These are phyloP conservation scores for Eilema caniola DNA, from an alignment of 2,888 invertebrate species.

Conservation along the genomic window DNA sequence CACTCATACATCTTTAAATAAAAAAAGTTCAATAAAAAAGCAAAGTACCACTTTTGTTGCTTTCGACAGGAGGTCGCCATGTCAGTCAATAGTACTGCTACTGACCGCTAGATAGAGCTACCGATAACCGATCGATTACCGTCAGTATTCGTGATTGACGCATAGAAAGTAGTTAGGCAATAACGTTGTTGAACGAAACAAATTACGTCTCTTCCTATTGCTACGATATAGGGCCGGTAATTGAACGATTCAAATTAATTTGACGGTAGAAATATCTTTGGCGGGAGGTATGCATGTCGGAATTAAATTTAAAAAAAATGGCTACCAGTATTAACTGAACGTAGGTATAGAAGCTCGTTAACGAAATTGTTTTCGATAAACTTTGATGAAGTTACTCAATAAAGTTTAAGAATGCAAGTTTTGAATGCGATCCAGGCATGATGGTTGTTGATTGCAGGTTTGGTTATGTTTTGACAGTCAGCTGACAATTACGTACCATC, in stretches of 20 bases:
- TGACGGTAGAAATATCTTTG: constrained; percentile 35
- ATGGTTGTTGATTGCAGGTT: constrained; percentile 39
- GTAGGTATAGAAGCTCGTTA: constrained; percentile 70
- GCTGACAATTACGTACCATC: constrained; percentile 29
- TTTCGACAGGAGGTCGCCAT: constrained; percentile 50
- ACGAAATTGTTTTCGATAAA: constrained; percentile 72
- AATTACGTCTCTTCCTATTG: constrained; percentile 32
- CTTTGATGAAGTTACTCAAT: constrained; percentile 57
- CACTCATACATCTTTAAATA: constrained; percentile 2
- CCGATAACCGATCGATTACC: constrained; percentile 77
- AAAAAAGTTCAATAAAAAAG: constrained; percentile 14
- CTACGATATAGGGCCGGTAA: constrained; percentile 54
- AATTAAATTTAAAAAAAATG: constrained; percentile 54
- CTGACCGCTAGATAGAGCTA: constrained; percentile 74
- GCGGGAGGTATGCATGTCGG: constrained; percentile 42
- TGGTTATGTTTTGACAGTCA: constrained; percentile 27
- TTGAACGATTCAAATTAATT: constrained; percentile 35
- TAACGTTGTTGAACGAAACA: constrained; percentile 20
- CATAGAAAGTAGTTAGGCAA: constrained; percentile 66
- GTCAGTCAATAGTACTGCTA: constrained; percentile 65
- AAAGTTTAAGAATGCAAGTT: constrained; percentile 54
- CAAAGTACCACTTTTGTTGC: constrained; percentile 15
- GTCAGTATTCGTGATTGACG: constrained; percentile 72
- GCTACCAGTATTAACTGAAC: constrained; percentile 72
- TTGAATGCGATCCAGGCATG: constrained; percentile 49